A percentile compares a stretch with the other conserved stretches of the same genome.
Evolutionary conservation across 2,888 invertebrate genomes (phyloP).

Genomic region (Pelosia muscerda): DNA sequence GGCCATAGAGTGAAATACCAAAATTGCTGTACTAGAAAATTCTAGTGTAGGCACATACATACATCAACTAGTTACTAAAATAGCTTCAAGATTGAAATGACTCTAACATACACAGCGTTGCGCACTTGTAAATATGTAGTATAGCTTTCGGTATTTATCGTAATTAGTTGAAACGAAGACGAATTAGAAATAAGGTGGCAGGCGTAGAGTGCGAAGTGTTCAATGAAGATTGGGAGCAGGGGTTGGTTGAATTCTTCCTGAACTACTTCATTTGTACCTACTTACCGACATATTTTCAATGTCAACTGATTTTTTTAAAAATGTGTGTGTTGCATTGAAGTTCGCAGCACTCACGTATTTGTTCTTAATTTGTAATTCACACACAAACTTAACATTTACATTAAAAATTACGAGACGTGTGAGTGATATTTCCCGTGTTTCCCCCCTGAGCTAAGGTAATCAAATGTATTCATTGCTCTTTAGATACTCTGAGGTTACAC

Average conservation of each 20-base stretch:
- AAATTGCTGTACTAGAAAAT: neutral
- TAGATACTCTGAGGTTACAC: neutral
- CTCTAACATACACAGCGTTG: constrained; percentile 54
- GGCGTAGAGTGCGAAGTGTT: neutral
- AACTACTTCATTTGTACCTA: neutral
- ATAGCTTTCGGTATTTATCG: constrained; percentile 49
- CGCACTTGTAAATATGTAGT: constrained; percentile 60
- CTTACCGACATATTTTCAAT: neutral
- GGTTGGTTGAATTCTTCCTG: neutral
- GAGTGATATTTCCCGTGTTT: neutral
- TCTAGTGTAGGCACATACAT: constrained; percentile 12
- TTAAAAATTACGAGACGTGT: neutral
- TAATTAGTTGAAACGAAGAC: neutral
- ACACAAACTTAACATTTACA: neutral
- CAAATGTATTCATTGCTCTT: neutral
- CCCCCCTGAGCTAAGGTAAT: neutral
- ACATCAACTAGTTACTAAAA: constrained; percentile 30
- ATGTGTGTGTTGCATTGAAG: neutral
- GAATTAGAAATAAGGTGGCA: neutral
- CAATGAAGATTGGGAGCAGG: neutral
- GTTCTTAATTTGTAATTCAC: neutral
- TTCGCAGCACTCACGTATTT: neutral
- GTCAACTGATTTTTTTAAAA: too few relatives aligned
- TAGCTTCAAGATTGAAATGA: constrained; percentile 47
- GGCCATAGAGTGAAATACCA: neutral